phyloP scores from a whole-genome alignment of 2,797 vertebrate species.

The Melanotaenia nigrans region DNA sequence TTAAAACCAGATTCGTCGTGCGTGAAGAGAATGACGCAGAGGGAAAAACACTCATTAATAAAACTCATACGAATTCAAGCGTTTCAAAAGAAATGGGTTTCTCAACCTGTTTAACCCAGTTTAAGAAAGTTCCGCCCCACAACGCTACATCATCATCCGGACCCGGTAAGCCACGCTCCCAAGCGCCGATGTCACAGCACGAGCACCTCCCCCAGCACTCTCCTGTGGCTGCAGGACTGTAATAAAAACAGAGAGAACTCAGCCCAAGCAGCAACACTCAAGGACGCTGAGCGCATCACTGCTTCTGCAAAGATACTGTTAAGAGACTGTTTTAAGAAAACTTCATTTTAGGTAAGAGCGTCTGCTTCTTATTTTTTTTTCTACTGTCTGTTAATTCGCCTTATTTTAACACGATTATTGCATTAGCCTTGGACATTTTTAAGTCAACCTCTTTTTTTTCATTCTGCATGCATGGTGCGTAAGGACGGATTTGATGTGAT shows the following conservation, averaged over 20 bases:
- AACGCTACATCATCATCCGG: slow-evolving; percentile 41
- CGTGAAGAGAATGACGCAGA: no score
- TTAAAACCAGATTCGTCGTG: neutral
- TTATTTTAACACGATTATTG: neutral
- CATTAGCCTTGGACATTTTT: no score
- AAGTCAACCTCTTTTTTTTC: neutral
- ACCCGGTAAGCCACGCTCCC: slow-evolving; percentile 8
- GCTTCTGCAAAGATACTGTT: neutral
- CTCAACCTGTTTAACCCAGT: neutral
- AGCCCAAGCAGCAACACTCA: slow-evolving; percentile 3
- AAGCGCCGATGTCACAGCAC: slow-evolving; percentile 51
- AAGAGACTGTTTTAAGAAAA: neutral
- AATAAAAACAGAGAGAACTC: slow-evolving; percentile 51
- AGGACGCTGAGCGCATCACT: neutral
- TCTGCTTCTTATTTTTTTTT: neutral
- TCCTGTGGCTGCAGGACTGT: slow-evolving; percentile 7
- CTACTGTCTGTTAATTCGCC: neutral
- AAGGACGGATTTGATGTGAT: neutral
- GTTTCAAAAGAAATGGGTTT: neutral
- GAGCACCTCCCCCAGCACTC: slow-evolving; percentile 18
- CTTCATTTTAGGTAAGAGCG: slow-evolving; percentile 44
- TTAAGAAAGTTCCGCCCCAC: slow-evolving; percentile 41
- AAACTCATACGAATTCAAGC: neutral
- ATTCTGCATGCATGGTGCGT: neutral
- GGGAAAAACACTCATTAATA: neutral